Percentiles rank a stretch among this genome's conserved stretches.
phyloP scores from a whole-genome alignment of 1,140 invertebrate genomes.

The Papilio dardanus region DNA sequence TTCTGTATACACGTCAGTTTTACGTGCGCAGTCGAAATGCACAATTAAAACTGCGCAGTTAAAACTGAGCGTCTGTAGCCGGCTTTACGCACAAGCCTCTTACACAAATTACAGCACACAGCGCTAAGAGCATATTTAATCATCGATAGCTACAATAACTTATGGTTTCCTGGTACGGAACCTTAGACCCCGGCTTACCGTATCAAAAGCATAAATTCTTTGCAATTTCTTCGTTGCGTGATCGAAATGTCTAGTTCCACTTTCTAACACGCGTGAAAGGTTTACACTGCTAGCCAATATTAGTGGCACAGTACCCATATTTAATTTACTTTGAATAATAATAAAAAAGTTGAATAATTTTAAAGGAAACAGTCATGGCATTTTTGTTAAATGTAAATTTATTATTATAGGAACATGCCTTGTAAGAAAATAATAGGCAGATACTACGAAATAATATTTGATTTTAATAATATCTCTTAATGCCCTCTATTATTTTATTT shows the following conservation, averaged over 20 bases:
- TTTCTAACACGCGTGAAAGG: slow-evolving; percentile 81
- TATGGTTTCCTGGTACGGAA: slow-evolving; percentile 64
- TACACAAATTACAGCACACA: background rate
- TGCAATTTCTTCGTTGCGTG: slow-evolving; percentile 81
- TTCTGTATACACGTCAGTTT: too few relatives aligned
- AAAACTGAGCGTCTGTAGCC: too few relatives aligned
- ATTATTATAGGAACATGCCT: too few relatives aligned
- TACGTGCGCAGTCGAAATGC: too few relatives aligned
- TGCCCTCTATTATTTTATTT: too few relatives aligned
- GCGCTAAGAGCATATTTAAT: slow-evolving; percentile 30
- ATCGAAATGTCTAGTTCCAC: slow-evolving; percentile 73
- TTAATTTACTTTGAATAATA: background rate
- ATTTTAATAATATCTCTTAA: too few relatives aligned
- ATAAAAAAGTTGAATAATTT: background rate
- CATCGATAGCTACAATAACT: slow-evolving; percentile 45
- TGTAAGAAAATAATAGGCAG: too few relatives aligned
- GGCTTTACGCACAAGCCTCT: slow-evolving; percentile 18
- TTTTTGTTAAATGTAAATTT: too few relatives aligned
- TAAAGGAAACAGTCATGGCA: background rate
- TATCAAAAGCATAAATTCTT: slow-evolving; percentile 81
- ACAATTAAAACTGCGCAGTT: too few relatives aligned
- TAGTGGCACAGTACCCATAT: slow-evolving; percentile 27
- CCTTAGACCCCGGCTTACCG: slow-evolving; percentile 65
- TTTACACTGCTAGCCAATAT: slow-evolving; percentile 59
- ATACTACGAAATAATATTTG: too few relatives aligned